phyloP scores from a whole-genome alignment of 2,888 invertebrate species.

The Watsonalla binaria region DNA sequence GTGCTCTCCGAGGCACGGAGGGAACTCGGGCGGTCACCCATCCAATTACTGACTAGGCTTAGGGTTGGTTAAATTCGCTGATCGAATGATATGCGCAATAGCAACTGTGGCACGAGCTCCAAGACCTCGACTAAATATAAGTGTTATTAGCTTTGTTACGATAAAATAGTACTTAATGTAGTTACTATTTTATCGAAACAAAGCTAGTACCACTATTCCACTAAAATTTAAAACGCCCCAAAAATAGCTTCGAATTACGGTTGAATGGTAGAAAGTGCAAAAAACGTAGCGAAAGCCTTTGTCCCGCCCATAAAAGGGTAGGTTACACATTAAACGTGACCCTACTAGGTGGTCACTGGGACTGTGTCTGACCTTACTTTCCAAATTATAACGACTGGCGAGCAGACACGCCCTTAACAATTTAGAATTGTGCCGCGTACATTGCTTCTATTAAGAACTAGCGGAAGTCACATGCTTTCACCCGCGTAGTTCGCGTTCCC shows the following conservation, averaged over 20 bases:
- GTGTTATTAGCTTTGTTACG: too few species aligned
- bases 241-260: not conserved
- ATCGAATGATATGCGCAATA: too few species aligned
- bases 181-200: not conserved
- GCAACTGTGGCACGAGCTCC: too few species aligned
- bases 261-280: conserved; percentile 6
- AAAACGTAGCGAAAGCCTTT: conserved; percentile 14
- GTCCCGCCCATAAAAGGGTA: conserved; percentile 17
- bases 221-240: not conserved
- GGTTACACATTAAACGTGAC: conserved; percentile 21
- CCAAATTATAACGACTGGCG: conserved; percentile 30
- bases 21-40: too few species aligned
- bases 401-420: not conserved
- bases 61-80: too few species aligned
- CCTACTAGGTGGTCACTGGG: conserved; percentile 25
- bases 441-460: conserved; percentile 1
- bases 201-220: not conserved
- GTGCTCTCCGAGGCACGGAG: too few species aligned
- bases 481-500: too few species aligned
- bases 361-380: conserved; percentile 23
- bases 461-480: too few species aligned
- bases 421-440: not conserved
- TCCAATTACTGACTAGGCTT: too few species aligned
- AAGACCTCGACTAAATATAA: too few species aligned
- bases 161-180: too few species aligned